Evolutionary conservation across 2,888 invertebrate species (phyloP).

Genomic region (Oeneis ivallda): DNA sequence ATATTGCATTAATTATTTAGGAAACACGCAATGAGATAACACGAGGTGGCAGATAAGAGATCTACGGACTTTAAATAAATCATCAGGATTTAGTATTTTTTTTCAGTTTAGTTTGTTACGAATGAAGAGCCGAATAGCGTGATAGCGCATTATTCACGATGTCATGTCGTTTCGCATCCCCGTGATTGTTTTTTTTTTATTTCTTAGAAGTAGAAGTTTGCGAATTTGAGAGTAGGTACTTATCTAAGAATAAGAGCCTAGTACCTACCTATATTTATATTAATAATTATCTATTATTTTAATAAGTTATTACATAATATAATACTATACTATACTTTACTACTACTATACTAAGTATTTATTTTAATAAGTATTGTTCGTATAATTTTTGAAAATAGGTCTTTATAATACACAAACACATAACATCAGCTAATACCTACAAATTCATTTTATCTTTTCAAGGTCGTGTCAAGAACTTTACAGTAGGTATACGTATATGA

Average conservation of each 20-base stretch:
- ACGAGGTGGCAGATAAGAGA: conserved; percentile 80
- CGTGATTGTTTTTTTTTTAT: conserved; percentile 44
- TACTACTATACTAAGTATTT: not conserved
- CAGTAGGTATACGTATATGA: too few relatives aligned
- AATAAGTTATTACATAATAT: too few relatives aligned
- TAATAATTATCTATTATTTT: too few relatives aligned
- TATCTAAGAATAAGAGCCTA: too few relatives aligned
- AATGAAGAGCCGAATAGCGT: conserved; percentile 23
- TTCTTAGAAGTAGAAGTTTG: conserved; percentile 25
- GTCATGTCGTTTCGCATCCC: conserved; percentile 47
- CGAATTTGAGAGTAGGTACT: conserved; percentile 7
- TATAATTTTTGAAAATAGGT: not conserved
- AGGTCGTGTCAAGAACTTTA: not conserved
- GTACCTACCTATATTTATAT: too few relatives aligned
- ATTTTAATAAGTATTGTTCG: too few relatives aligned
- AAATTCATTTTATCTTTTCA: not conserved
- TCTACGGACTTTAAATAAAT: conserved; percentile 75
- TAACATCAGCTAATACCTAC: not conserved
- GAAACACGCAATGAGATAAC: conserved; percentile 83
- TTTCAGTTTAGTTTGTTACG: conserved; percentile 42
- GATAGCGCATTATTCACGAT: conserved; percentile 66
- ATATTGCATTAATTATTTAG: conserved; percentile 83
- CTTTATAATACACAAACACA: not conserved
- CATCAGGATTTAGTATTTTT: conserved; percentile 52
- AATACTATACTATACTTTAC: too few relatives aligned